Percentiles rank a stretch among this genome's conserved stretches.
phyloP scores from a whole-genome alignment of 2,113 vertebrate species.

The Callionymus lyra region DNA sequence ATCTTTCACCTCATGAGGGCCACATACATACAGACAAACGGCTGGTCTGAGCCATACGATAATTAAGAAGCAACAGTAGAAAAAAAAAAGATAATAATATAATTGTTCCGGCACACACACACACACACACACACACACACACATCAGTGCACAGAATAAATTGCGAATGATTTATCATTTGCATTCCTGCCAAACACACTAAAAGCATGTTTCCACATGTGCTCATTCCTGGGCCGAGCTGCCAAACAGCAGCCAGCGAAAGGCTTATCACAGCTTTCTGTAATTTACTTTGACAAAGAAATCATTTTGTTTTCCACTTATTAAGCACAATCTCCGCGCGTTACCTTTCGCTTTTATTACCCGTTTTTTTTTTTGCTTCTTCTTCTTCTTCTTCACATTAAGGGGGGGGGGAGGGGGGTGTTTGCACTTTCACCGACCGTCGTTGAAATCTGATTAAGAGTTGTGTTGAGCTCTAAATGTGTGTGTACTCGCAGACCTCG shows the following conservation, averaged over 20 bases:
- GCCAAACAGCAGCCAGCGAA: conserved; percentile 46
- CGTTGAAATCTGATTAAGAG: conserved; percentile 46
- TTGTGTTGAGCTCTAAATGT: conserved; percentile 2
- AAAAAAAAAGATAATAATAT: no score
- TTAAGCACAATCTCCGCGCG: conserved; percentile 1
- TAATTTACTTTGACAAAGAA: conserved; percentile 30
- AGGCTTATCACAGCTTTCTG: conserved; percentile 28
- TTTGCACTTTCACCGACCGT: conserved; percentile 15
- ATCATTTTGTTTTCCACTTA: conserved; percentile 20
- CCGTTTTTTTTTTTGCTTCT: no score
- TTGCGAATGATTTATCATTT: conserved; percentile 47
- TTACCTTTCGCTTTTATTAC: no score
- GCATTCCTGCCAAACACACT: conserved; percentile 35
- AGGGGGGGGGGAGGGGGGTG: no score
- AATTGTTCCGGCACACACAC: neutral
- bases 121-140: conserved; percentile 2
- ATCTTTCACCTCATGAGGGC: no score
- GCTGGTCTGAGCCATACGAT: no score
- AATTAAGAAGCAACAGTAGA: no score
- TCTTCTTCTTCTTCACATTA: no score
- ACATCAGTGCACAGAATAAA: conserved; percentile 35
- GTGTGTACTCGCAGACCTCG: conserved; percentile 37
- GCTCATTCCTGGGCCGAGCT: conserved; percentile 42
- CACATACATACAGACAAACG: no score
- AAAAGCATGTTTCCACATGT: conserved; percentile 59